Percentiles rank a stretch among this genome's conserved stretches.
phyloP scores from a whole-genome alignment of 2,113 vertebrate genomes.

The Pseudopipra pipra region DNA sequence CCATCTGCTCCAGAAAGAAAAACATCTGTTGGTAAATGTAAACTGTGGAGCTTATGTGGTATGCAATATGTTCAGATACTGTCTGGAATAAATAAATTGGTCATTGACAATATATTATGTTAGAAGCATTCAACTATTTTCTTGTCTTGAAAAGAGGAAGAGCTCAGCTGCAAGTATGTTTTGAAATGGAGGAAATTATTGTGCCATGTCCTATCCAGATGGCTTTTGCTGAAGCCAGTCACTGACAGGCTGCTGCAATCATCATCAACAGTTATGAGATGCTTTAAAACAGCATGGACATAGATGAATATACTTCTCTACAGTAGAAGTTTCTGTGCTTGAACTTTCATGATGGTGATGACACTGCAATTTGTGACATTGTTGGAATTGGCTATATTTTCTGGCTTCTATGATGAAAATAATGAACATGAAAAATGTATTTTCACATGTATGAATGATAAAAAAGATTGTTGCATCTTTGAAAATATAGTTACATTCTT shows the following conservation, averaged over 20 bases:
- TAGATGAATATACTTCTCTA: neutral
- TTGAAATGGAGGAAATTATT: constrained; percentile 28
- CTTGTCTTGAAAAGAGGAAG: constrained; percentile 7
- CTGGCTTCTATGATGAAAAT: neutral
- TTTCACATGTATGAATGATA: neutral
- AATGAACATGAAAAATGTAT: neutral
- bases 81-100: constrained; percentile 64
- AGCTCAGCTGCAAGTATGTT: constrained; percentile 20
- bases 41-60: constrained; percentile 47
- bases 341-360: neutral
- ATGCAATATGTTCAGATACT: constrained; percentile 61
- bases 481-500: neutral
- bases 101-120: constrained; percentile 39
- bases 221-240: constrained; percentile 43
- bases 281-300: neutral
- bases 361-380: neutral
- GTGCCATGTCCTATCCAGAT: constrained; percentile 25
- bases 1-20: constrained; percentile 66
- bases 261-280: neutral
- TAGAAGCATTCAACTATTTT: constrained; percentile 4
- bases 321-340: neutral
- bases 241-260: constrained; percentile 5
- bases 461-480: neutral
- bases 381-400: neutral
- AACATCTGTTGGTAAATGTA: constrained; percentile 67